Evolutionary conservation across 2,113 vertebrate species (phyloP).

Genomic region (Callorhinus ursinus): DNA sequence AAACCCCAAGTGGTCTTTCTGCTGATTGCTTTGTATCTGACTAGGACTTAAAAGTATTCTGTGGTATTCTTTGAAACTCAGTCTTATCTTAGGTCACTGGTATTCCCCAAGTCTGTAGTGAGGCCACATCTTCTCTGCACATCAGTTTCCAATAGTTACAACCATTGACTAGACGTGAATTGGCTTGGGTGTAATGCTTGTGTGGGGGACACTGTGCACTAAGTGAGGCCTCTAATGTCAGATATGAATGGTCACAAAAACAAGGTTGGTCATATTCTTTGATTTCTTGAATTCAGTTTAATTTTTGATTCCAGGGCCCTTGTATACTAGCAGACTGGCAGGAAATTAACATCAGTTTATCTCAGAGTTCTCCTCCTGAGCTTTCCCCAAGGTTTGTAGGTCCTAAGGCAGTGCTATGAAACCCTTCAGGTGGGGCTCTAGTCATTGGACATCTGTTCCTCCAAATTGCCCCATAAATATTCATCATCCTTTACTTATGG

Average conservation of each 20-base stretch:
- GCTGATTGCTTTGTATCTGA: neutral
- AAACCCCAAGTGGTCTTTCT: neutral
- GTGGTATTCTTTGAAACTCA: neutral
- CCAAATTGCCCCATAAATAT: neutral
- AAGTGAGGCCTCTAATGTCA: neutral
- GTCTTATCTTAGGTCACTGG: neutral
- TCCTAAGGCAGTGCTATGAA: neutral
- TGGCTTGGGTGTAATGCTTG: neutral
- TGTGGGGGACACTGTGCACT: neutral
- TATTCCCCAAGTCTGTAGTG: neutral
- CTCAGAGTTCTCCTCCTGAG: neutral
- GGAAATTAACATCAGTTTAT: neutral
- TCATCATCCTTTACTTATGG: neutral
- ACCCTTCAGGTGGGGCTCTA: neutral
- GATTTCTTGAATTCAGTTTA: neutral
- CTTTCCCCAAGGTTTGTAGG: neutral
- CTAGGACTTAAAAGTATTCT: neutral
- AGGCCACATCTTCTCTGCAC: neutral
- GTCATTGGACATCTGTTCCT: neutral
- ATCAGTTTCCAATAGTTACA: neutral
- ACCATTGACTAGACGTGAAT: neutral
- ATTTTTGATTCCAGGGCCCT: neutral
- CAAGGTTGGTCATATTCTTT: neutral
- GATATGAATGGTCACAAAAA: neutral
- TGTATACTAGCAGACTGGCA: neutral